Evolutionary conservation across 1,140 invertebrate species (phyloP), one percentile per base, ranked within the genome.

Genomic region (Bradynema listronoti): DNA sequence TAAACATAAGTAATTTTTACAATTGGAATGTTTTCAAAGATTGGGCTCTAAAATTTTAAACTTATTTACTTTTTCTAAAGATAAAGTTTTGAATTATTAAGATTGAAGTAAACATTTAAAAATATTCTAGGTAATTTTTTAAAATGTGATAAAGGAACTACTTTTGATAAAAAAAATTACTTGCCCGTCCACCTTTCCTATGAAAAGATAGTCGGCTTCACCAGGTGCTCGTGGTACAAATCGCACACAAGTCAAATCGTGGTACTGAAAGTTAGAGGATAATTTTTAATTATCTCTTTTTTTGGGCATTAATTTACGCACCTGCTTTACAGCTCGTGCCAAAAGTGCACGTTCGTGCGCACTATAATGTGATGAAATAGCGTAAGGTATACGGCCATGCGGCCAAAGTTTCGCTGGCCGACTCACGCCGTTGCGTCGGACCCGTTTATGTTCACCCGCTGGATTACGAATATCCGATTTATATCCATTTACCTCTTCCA

Each of bases 121-220:
- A 39, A 11, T 39, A 39, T 61, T 54, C 45, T 7, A 14, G 29
- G 11, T 33, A 33, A 63, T 16, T 4, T 19, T 19, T 7, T 5
- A 33, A 30, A 5, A 14, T 53, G n/a, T 14, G 7, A n/a, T n/a
- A n/a, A n/a, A n/a, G n/a, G n/a, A n/a, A n/a, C n/a, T n/a, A n/a
- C n/a, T n/a, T n/a, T n/a, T n/a, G n/a, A n/a, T n/a, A n/a, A n/a
- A n/a, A 46, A 14, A 11, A 11, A n/a, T n/a, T n/a, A n/a, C 67
- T 32, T 49, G 73, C 72, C 74, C 76, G 59, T 77, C 74, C 25
- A 78, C 76, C 59, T 77, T 77, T 36, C 76, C 76, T 60, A 77
- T 75, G 50, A 78, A 78, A 6, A 77, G 54, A 51, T 78, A 77
- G 49, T 77, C 74, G 11, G 61, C 56, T 52, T 77, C 76, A 19